Evolutionary conservation across 1,140 invertebrate species (phyloP).

Genomic region (Pygmarrhopalites habei): DNA sequence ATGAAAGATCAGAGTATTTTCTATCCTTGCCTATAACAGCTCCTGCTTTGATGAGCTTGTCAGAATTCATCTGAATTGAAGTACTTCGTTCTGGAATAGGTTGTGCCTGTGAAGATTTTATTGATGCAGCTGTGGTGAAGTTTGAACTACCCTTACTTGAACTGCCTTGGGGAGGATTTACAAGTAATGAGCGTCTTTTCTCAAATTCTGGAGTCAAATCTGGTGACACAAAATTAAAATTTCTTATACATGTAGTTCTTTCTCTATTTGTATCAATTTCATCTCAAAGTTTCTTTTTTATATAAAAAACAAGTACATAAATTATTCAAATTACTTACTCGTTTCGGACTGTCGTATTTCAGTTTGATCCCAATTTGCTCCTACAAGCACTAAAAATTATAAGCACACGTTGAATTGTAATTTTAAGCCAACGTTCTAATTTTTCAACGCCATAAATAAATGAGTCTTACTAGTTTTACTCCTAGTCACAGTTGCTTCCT

Average conservation of each 20-base stretch:
- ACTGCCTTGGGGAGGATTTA: not conserved
- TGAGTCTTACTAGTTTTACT: slow-evolving; percentile 32
- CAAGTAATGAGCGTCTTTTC: slow-evolving; percentile 60
- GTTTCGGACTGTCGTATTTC: slow-evolving; percentile 14
- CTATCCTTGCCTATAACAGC: slow-evolving; percentile 41
- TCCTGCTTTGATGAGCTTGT: slow-evolving; percentile 36
- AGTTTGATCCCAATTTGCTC: slow-evolving; percentile 11
- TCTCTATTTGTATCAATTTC: no score
- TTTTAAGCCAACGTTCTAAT: no score
- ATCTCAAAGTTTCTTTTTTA: no score
- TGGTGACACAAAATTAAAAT: slow-evolving; percentile 56
- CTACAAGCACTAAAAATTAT: slow-evolving; percentile 17
- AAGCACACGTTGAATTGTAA: no score
- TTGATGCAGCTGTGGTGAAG: no score
- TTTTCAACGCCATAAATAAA: no score
- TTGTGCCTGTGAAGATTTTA: slow-evolving; percentile 56
- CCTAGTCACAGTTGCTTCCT: slow-evolving; percentile 44
- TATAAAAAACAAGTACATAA: no score
- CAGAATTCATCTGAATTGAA: not conserved
- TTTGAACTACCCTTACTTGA: slow-evolving; percentile 12
- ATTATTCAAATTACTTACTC: no score
- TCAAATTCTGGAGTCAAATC: slow-evolving; percentile 53
- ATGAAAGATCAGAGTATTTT: slow-evolving; percentile 47
- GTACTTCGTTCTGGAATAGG: slow-evolving; percentile 41
- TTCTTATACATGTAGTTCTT: no score